phyloP scores from a whole-genome alignment of 2,888 invertebrate species.

The Netelia virgata region DNA sequence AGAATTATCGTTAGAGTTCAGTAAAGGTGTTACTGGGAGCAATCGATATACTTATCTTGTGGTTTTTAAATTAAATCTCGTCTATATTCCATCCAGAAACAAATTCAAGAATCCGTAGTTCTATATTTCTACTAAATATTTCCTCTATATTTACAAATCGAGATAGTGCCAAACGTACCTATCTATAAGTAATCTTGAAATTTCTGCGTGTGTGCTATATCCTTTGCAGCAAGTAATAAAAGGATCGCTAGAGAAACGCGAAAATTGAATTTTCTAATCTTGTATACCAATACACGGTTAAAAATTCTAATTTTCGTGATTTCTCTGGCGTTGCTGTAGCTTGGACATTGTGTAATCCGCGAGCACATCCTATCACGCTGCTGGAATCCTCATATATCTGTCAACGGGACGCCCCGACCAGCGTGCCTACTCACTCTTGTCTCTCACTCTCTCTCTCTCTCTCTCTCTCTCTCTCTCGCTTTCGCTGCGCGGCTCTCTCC shows the following conservation, averaged over 20 bases:
- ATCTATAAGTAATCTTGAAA: too few species aligned
- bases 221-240: background rate
- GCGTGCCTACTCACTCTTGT: constrained; percentile 57
- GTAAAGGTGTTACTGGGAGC: too few species aligned
- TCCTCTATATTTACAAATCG: too few species aligned
- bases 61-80: too few species aligned
- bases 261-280: background rate
- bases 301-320: constrained; percentile 45
- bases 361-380: constrained; percentile 82
- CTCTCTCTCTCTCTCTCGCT: constrained; percentile 44
- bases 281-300: constrained; percentile 36
- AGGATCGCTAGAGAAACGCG: background rate
- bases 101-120: too few species aligned
- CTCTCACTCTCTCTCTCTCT: constrained; percentile 62
- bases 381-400: constrained; percentile 84
- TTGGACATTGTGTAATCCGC: constrained; percentile 76
- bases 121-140: too few species aligned
- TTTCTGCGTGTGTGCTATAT: background rate
- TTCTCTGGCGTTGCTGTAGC: constrained; percentile 43
- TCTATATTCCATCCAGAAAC: too few species aligned
- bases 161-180: too few species aligned
- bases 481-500: constrained; percentile 60
- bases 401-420: constrained; percentile 79
- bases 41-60: too few species aligned
- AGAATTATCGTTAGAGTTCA: too few species aligned